Evolutionary conservation across 2,888 invertebrate genomes (phyloP), one percentile per base, ranked within the genome.

Genomic region (Synergus umbraculus): DNA sequence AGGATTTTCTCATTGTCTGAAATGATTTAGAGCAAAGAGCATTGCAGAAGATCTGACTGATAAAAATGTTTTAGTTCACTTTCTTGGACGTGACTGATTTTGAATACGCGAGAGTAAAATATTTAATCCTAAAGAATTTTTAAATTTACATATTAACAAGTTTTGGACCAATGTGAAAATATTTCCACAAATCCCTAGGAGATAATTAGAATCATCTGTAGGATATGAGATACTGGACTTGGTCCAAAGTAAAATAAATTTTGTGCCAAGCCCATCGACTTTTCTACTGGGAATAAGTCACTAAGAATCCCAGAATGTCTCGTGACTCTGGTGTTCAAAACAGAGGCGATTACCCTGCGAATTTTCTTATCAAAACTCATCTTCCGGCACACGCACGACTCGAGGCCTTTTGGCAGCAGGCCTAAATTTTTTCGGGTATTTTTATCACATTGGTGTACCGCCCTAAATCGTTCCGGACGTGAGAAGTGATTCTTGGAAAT

Each of bases 361-460:
- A 88, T 89, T 85, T 87, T 89, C 88, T 89, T 89, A 89, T 89
- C 89, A 87, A 84, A 78, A 58, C 49, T 73, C 73, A 73, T 73
- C 73, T 73, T 54, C 73, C 69, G 54, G 54, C 54, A 73, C 54
- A 73, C 73, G 73, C 73, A 73, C 73, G 10, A 15, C 83, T 83
- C 88, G 87, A 88, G 88, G 86, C 86, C 84, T 84, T 83, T 89
- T 90, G 90, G 90, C 90, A 77, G 44, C 43, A 49, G 83, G 90
- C 90, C 90, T 87, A 90, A 86, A 90, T 89, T 88, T 90, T 89
- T 87, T 77, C 54, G 85, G 87, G 87, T 90, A 90, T 90, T 90
- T 90, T 90, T 73, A 73, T 73, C 73, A 73, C 73, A 49, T 73
- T 54, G 37, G 54, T 37, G 46, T 73, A 73, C 54, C 73, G 73